Evolutionary conservation across 2,113 vertebrate genomes (phyloP).

Genomic region (mouse (Mus musculus)): DNA sequence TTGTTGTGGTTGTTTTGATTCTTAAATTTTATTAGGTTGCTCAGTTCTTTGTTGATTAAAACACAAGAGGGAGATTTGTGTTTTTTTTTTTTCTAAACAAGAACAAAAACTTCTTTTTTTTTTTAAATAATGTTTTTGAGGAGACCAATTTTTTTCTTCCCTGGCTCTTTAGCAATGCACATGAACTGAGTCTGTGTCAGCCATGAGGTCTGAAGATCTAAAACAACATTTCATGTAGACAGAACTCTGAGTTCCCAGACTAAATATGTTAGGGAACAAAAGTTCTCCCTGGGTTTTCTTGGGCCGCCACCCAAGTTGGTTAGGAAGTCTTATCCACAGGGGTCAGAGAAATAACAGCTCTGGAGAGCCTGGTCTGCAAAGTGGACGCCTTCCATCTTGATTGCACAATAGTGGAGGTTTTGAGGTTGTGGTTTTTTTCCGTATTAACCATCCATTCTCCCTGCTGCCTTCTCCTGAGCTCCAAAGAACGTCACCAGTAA

Average conservation of each 20-base stretch:
- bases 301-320: slow-evolving; percentile 62
- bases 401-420: slow-evolving; percentile 69
- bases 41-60: slow-evolving; percentile 75
- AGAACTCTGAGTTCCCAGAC: slow-evolving; percentile 33
- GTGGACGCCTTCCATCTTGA: neutral
- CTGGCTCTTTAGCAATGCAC: slow-evolving; percentile 77
- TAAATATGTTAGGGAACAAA: slow-evolving; percentile 25
- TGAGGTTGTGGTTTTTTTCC: slow-evolving; percentile 71
- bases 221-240: slow-evolving; percentile 54
- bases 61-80: slow-evolving; percentile 75
- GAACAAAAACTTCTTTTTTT: slow-evolving; percentile 82
- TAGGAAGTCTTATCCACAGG: slow-evolving; percentile 51
- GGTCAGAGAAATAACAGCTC: slow-evolving; percentile 44
- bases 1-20: slow-evolving; percentile 3
- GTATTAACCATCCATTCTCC: slow-evolving; percentile 34
- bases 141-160: slow-evolving; percentile 75
- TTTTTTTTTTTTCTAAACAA: slow-evolving; percentile 69
- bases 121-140: slow-evolving; percentile 59
- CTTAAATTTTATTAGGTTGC: slow-evolving; percentile 26
- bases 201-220: slow-evolving; percentile 76
- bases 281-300: slow-evolving; percentile 45
- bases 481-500: neutral
- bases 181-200: slow-evolving; percentile 79
- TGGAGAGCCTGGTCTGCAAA: neutral
- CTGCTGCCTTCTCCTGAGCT: slow-evolving; percentile 54